Percentiles rank a stretch among this genome's conserved stretches.
Evolutionary conservation across 2,888 invertebrate genomes (phyloP).

Genomic region (Noctuana brunneofusca): DNA sequence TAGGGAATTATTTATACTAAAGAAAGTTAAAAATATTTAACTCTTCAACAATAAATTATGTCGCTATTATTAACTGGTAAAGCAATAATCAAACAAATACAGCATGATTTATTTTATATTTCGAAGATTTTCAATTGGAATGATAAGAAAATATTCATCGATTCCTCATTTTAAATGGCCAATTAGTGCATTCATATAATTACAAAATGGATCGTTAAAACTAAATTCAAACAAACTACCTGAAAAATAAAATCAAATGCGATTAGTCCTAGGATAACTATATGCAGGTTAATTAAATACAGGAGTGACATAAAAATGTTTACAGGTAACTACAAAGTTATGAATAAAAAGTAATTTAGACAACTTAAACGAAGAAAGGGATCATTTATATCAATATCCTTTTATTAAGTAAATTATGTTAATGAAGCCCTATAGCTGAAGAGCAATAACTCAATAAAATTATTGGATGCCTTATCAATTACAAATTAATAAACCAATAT

Average conservation of each 20-base stretch:
- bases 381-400: too few species aligned
- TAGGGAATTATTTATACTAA: not conserved
- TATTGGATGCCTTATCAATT: too few species aligned
- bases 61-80: not conserved
- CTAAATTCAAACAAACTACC: slow-evolving; percentile 18
- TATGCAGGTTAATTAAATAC: not conserved
- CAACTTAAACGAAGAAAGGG: not conserved
- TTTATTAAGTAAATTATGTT: too few species aligned
- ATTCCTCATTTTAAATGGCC: slow-evolving; percentile 42
- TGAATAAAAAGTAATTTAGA: not conserved
- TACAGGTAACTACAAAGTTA: not conserved
- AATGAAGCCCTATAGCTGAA: too few species aligned
- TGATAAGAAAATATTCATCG: not conserved
- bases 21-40: not conserved
- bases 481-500: too few species aligned
- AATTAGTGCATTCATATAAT: slow-evolving; percentile 38
- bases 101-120: not conserved
- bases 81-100: not conserved
- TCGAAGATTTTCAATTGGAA: not conserved
- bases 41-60: too few species aligned
- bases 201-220: not conserved
- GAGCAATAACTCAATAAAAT: too few species aligned
- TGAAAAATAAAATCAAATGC: slow-evolving; percentile 7
- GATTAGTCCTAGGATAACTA: not conserved
- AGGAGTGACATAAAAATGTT: not conserved